Evolutionary conservation across 2,113 vertebrate genomes (phyloP).

Genomic region (Mastomys natalensis): DNA sequence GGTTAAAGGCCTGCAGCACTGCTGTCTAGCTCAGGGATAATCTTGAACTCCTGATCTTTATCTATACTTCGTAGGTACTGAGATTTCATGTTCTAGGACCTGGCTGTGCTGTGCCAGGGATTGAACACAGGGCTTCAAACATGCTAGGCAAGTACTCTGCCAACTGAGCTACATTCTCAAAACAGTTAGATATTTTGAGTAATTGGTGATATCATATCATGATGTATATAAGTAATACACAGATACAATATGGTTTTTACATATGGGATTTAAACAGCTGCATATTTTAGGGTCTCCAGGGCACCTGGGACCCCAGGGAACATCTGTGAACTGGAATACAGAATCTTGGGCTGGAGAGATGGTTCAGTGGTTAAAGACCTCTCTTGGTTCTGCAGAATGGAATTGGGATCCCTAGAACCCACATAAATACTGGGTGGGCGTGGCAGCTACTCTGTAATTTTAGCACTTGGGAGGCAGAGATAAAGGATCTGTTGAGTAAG

Average conservation of each 20-base stretch:
- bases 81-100: background rate
- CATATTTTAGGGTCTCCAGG: background rate
- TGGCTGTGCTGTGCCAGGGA: background rate
- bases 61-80: background rate
- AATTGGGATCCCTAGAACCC: background rate
- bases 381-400: background rate
- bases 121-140: background rate
- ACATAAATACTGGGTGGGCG: background rate
- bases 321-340: background rate
- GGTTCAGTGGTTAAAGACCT: background rate
- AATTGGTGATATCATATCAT: background rate
- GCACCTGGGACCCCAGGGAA: background rate
- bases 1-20: background rate
- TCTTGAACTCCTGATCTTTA: background rate
- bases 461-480: background rate
- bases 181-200: background rate
- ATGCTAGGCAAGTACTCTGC: background rate
- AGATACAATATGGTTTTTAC: background rate
- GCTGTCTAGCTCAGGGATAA: background rate
- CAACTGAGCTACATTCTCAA: background rate
- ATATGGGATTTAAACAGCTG: background rate
- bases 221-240: background rate
- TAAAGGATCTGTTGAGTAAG: background rate
- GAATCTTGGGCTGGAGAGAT: background rate
- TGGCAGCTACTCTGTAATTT: background rate